Evolutionary conservation across 2,888 invertebrate species (phyloP).

Genomic region (Pandemis heparana): DNA sequence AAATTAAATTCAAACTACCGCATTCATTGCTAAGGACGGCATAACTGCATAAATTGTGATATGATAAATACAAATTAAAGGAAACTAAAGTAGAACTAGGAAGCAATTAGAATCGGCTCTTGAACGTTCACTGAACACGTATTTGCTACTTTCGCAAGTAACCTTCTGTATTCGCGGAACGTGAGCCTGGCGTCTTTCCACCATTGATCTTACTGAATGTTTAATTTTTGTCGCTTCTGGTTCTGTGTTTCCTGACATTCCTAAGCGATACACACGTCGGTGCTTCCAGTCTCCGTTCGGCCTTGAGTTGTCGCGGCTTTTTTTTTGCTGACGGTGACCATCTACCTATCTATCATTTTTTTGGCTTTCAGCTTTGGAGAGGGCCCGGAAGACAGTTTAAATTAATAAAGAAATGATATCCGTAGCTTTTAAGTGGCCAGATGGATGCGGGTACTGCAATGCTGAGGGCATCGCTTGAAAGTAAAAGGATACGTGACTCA

Average conservation of each 20-base stretch:
- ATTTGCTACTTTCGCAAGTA: constrained; percentile 58
- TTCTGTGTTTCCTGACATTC: constrained; percentile 42
- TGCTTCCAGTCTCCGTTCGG: constrained; percentile 15
- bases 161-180: constrained; percentile 38
- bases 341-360: constrained; percentile 13
- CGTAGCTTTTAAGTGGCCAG: constrained; percentile 25
- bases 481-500: constrained; percentile 18
- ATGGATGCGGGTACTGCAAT: constrained; percentile 32
- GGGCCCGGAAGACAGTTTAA: constrained; percentile 32
- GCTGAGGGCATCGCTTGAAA: constrained; percentile 14
- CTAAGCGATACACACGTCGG: constrained; percentile 22
- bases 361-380: constrained; percentile 3
- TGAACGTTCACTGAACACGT: constrained; percentile 60
- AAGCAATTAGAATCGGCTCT: constrained; percentile 60
- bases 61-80: constrained; percentile 36
- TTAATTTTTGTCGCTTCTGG: constrained; percentile 34
- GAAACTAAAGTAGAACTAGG: constrained; percentile 49
- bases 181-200: constrained; percentile 41
- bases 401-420: constrained; percentile 32
- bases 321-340: constrained; percentile 25
- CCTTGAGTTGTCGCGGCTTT: constrained; percentile 28
- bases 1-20: constrained; percentile 47
- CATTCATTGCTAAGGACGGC: constrained; percentile 23
- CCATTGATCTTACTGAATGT: constrained; percentile 17
- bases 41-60: constrained; percentile 25